Percentiles rank a stretch among this genome's conserved stretches.
Evolutionary conservation across 2,113 vertebrate species (phyloP).

Genomic region (Falco punctatus): DNA sequence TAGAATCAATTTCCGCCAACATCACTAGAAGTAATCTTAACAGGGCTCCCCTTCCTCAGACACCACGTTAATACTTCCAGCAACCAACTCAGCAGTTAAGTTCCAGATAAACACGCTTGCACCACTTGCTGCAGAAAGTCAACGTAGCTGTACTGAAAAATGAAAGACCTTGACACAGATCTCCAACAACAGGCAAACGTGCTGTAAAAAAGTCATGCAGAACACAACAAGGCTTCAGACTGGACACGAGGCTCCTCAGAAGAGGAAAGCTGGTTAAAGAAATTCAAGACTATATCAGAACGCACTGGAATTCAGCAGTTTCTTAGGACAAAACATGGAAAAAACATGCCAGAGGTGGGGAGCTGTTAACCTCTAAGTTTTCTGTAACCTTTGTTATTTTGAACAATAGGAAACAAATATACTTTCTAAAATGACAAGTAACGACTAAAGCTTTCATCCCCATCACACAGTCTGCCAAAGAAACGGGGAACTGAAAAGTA

Average conservation of each 20-base stretch:
- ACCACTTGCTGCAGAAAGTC: neutral
- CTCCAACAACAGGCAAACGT: neutral
- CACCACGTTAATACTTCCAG: neutral
- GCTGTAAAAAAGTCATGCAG: neutral
- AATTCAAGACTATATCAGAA: neutral
- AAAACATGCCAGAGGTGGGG: neutral
- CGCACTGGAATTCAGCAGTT: neutral
- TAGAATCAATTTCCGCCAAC: neutral
- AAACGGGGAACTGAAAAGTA: neutral
- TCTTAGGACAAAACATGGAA: neutral
- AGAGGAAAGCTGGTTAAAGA: neutral
- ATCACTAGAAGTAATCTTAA: neutral
- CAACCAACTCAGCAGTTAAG: neutral
- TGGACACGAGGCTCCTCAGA: neutral
- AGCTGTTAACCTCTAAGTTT: neutral
- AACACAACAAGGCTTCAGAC: neutral
- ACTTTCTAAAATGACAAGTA: neutral
- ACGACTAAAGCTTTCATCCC: neutral
- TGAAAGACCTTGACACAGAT: neutral
- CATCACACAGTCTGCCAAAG: neutral
- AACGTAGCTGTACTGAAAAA: neutral
- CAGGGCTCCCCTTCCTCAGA: neutral
- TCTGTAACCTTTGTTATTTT: neutral
- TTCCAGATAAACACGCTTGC: neutral
- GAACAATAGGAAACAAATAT: neutral